Base-by-base conservation (phyloP, 2,888 invertebrate genomes). In the Volucella bombylans region DNA sequence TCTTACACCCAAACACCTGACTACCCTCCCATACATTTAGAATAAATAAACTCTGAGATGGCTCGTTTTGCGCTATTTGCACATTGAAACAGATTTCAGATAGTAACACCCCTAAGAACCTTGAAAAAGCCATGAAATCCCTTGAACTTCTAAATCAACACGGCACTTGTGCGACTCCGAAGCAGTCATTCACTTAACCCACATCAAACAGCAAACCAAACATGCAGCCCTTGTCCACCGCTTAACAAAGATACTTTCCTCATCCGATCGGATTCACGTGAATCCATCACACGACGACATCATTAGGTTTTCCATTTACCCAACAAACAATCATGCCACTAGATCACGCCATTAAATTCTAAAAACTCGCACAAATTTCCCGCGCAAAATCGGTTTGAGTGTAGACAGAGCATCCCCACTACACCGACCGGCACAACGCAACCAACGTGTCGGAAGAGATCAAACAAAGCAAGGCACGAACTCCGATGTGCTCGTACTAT, bases 261-360 rank as follows among this genome's bases (percentile, higher is more conserved):
- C 31, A 8, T 15, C 12, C 31, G 23, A 23, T 23, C 31, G 6
- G 31, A 6, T 31, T 31, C 38, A 43, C 14, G 11, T 43, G 45
- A 61, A 31, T 31, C 6, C 31, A 31, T 31, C 31, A 1, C 31
- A 31, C 41, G 41, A 61, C 50, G 41, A 59, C 50, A 23, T 59
- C 39, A 15, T 47, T 45, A 10, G 41, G n/a, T 45, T 68, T 68
- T 10, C 54, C 54, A 67, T 31, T 54, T 54, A 67, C 23, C 49
- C 49, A 47, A 57, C 59, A 59, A 71, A 57, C 31, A 61, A 62
- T 14, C 47, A 47, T 41, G 49, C 59, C 18, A n/a, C 9, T 10
- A 9, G 41, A 71, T 71, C 71, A 61, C 71, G 71, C 71, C 71
- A 71, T 57, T 4, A n/a, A 49, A 39, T 47, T 68, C 68, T 47